Evolutionary conservation across 2,797 vertebrate species (phyloP).

Genomic region (Tiaroga cobitis): DNA sequence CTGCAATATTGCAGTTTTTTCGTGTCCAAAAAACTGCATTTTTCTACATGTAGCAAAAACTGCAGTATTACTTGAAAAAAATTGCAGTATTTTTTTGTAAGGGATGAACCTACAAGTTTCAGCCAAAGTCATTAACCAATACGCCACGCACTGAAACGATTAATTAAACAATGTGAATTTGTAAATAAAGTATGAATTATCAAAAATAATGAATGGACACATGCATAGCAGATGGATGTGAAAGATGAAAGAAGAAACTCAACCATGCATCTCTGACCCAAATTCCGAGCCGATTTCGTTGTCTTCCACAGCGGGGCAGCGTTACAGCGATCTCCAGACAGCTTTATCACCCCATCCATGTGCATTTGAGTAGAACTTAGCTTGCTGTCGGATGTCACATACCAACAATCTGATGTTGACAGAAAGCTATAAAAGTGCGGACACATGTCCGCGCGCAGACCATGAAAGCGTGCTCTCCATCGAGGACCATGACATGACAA

Average conservation of each 20-base stretch:
- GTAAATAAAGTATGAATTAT: slow-evolving; percentile 2
- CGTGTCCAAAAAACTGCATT: no score
- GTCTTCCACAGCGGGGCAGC: slow-evolving; percentile 69
- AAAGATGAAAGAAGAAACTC: slow-evolving; percentile 67
- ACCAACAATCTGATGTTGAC: slow-evolving; percentile 74
- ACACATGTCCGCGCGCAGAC: slow-evolving; percentile 54
- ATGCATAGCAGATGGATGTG: slow-evolving; percentile 34
- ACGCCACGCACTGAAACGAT: not conserved
- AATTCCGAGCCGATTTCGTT: slow-evolving; percentile 39
- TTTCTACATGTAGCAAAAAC: no score
- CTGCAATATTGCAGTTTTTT: no score
- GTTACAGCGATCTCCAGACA: slow-evolving; percentile 46
- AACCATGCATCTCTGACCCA: not conserved
- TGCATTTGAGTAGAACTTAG: slow-evolving; percentile 63
- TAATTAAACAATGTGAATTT: not conserved
- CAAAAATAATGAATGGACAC: slow-evolving; percentile 67
- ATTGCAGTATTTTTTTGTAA: no score
- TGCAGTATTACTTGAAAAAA: no score
- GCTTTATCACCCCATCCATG: not conserved
- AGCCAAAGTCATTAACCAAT: not conserved
- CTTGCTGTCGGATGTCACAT: slow-evolving; percentile 75
- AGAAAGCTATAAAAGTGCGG: slow-evolving; percentile 71
- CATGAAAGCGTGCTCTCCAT: slow-evolving; percentile 52
- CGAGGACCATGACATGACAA: slow-evolving; percentile 51
- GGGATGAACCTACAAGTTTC: not conserved